Percentiles rank a stretch among this genome's conserved stretches.
These are phyloP conservation scores for Eudasyphora cyanicolor DNA, from an alignment of 2,888 invertebrate species.

Conservation along the genomic window DNA sequence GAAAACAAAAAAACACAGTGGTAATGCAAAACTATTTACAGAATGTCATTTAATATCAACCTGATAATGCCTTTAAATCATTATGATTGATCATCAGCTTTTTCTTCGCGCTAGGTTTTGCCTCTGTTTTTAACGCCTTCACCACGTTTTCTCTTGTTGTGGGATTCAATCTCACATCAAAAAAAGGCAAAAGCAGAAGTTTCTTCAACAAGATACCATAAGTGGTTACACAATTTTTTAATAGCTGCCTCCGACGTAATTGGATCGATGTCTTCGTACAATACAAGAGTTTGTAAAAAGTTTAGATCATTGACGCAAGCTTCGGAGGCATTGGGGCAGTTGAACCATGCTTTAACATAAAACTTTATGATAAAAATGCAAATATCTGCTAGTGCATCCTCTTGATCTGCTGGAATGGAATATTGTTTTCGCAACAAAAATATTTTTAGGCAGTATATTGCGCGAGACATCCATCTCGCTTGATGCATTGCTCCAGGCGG, in stretches of 20 bases:
- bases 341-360: no score
- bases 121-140: constrained; percentile 37
- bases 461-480: constrained; percentile 17
- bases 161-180: constrained; percentile 27
- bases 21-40: constrained; percentile 13
- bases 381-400: constrained; percentile 9
- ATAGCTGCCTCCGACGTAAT: no score
- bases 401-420: constrained; percentile 17
- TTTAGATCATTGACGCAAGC: no score
- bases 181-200: constrained; percentile 26
- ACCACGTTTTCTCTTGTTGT: constrained; percentile 33
- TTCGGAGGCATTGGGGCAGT: no score
- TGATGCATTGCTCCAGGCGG: not conserved
- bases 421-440: not conserved
- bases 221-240: constrained; percentile 36
- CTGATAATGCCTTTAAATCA: constrained; percentile 13
- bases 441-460: not conserved
- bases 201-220: constrained; percentile 36
- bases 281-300: no score
- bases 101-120: constrained; percentile 5
- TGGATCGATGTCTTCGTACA: no score
- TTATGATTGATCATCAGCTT: constrained; percentile 20
- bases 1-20: constrained; percentile 24
- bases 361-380: constrained; percentile 5
- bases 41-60: constrained; percentile 31